Base-by-base conservation (phyloP, 2,113 vertebrate species). In the Eonycteris spelaea region DNA sequence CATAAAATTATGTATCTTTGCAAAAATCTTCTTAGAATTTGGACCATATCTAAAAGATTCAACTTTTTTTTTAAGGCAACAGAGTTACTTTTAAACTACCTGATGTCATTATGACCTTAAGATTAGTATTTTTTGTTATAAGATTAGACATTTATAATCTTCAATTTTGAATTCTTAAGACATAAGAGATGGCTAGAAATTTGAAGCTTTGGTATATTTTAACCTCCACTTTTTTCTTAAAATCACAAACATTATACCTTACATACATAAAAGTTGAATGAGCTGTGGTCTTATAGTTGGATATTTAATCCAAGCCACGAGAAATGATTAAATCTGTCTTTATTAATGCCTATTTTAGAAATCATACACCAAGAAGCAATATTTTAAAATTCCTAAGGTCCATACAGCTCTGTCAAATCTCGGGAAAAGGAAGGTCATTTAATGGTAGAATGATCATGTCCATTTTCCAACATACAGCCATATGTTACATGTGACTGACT, bases 21-120 rank as follows among this genome's bases (percentile, higher is more conserved):
- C 0, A 65, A 67, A 78, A 79, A 91, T 89, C 93, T 94, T 75
- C 45, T 95, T 85, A 55, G 84, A 91, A 86, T 91, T 91, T 91
- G 45, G 45, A 75, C 40, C 3, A 38, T 53, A 16, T 83, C 26
- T n/a, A 77, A 91, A 91, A 90, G 13, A 28, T 28, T 53, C 35
- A 90, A 71, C 10, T 63, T 40, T 40, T 94, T 91, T 30, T 87
- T 86, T 51, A 96, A 70, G 24, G 21, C 6, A 93, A 63, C 15
- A 78, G 86, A 92, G 43, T 74, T 91, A 18, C 9, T 80, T 86
- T 95, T 86, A 89, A 96, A 38, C n/a, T 6, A 43, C 21, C 11
- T 73, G 19, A 33, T 96, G 35, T 86, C n/a, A 75, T 16, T 67
- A 14, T 9, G 95, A 84, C 14, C 26, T 95, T 92, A 78, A n/a